Percentiles rank a stretch among this genome's conserved stretches.
phyloP scores from a whole-genome alignment of 2,113 vertebrate genomes.

The Numenius arquata region DNA sequence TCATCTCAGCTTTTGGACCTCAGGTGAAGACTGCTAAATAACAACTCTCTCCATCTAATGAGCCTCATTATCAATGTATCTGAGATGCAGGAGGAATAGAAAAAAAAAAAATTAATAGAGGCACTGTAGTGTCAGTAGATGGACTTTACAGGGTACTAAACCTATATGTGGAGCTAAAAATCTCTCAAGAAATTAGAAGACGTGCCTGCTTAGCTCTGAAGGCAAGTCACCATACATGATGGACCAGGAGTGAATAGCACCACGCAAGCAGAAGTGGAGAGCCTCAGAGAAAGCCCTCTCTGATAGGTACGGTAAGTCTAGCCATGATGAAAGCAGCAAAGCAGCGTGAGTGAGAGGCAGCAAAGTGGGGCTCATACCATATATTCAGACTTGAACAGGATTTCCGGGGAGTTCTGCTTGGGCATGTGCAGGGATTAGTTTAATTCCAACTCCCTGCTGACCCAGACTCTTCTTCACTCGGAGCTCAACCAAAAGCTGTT shows the following conservation, averaged over 20 bases:
- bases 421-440: neutral
- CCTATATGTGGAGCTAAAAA: neutral
- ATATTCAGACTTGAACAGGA: too few relatives aligned
- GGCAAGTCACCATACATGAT: neutral
- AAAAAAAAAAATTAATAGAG: neutral
- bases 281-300: neutral
- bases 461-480: neutral
- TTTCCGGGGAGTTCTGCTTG: neutral
- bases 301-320: accelerated
- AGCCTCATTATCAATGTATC: neutral
- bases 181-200: neutral
- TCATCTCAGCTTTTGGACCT: neutral
- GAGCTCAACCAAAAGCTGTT: neutral
- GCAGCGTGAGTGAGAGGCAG: neutral
- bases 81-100: neutral
- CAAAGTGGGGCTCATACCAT: neutral
- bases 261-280: neutral
- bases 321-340: neutral
- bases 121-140: neutral
- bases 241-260: neutral
- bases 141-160: neutral
- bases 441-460: neutral
- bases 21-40: neutral
- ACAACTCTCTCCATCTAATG: neutral
- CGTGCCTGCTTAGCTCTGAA: neutral